A percentile compares a stretch with the other conserved stretches of the same genome.
These are phyloP conservation scores for Bombycilla garrulus DNA, from an alignment of 2,113 vertebrate species.

Conservation along the genomic window DNA sequence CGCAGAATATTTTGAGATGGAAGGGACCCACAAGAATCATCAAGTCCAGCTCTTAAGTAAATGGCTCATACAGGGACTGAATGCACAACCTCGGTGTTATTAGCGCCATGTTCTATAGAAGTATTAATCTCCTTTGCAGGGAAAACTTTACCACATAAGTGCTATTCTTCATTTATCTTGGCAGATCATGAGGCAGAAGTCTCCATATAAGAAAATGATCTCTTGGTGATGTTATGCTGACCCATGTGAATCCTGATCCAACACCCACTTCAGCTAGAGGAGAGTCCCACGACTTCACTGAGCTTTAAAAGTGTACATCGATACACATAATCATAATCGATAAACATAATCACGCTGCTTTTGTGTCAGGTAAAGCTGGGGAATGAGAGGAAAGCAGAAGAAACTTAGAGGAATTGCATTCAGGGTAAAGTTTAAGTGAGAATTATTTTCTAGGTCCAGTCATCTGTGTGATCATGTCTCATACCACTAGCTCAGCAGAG, in stretches of 20 bases:
- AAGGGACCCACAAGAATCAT: background rate
- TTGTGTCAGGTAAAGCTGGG: background rate
- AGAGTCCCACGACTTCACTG: background rate
- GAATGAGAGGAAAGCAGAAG: background rate
- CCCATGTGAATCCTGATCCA: background rate
- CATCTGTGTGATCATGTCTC: background rate
- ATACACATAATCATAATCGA: background rate
- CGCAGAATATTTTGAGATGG: background rate
- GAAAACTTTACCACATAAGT: background rate
- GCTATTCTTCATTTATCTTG: constrained; percentile 18
- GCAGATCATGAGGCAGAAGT: background rate
- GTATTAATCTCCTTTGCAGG: background rate
- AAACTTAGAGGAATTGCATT: background rate
- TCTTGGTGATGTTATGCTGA: background rate
- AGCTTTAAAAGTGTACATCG: background rate
- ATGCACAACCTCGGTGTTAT: background rate
- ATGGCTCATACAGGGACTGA: background rate
- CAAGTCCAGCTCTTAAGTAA: background rate
- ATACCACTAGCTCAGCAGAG: background rate
- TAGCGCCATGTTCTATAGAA: background rate
- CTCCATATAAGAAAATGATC: background rate
- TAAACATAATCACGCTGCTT: background rate
- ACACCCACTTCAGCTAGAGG: background rate
- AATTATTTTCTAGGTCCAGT: background rate
- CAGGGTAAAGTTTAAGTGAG: background rate